phyloP scores from a whole-genome alignment of 1,140 invertebrate species.

The Ladona fulva region DNA sequence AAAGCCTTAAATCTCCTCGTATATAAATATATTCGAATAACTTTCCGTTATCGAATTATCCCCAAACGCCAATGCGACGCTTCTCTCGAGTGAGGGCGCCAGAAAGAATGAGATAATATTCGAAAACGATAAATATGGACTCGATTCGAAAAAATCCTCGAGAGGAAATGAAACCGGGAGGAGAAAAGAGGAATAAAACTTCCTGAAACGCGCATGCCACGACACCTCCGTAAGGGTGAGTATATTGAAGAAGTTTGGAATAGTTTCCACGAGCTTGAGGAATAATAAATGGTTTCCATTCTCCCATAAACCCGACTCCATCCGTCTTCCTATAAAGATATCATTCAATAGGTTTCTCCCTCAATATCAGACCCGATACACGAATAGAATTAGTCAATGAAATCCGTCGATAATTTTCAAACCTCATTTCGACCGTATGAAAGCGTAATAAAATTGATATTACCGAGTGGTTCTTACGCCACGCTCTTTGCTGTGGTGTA shows the following conservation, averaged over 20 bases:
- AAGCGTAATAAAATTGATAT: no score
- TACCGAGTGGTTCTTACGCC: no score
- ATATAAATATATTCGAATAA: no score
- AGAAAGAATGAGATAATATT: not conserved
- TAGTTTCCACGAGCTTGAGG: not conserved
- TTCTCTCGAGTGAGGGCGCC: not conserved
- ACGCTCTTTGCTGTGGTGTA: no score
- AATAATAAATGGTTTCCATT: not conserved
- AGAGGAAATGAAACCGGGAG: not conserved
- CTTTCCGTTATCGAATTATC: no score
- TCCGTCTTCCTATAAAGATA: not conserved
- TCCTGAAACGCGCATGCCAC: not conserved
- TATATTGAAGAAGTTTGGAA: constrained; percentile 10
- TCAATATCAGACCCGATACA: not conserved
- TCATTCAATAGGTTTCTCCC: not conserved
- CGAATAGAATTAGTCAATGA: no score
- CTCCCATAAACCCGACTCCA: not conserved
- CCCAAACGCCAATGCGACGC: no score
- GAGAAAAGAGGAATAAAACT: not conserved
- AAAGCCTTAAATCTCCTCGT: no score
- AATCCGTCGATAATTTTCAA: no score
- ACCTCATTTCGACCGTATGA: no score
- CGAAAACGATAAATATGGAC: not conserved
- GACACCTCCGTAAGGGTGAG: not conserved
- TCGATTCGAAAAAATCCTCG: not conserved